Conservation (phyloP, 2,888 invertebrate species). For the Troides helena region DNA sequence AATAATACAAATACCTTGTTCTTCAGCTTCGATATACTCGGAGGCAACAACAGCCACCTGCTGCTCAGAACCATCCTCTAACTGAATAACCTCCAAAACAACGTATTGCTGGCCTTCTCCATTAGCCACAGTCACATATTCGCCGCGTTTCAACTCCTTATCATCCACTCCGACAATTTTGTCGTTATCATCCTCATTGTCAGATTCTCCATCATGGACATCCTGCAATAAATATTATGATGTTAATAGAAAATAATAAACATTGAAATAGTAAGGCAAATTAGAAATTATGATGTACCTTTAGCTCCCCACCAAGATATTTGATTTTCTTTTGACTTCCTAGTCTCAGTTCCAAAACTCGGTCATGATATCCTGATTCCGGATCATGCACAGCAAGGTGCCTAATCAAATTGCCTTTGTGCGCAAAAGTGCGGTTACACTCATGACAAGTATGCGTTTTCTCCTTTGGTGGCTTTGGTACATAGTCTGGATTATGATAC, state of each 20-base stretch:
- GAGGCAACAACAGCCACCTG: constrained; percentile 79
- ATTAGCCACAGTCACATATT: constrained; percentile 59
- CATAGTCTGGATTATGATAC: constrained; percentile 94
- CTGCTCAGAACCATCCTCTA: constrained; percentile 84
- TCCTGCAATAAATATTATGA: constrained; percentile 1
- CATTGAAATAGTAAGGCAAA: background rate
- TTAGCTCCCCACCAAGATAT: constrained; percentile 71
- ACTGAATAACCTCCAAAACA: constrained; percentile 92
- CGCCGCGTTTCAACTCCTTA: constrained; percentile 54
- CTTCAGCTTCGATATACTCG: constrained; percentile 55
- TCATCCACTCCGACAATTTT: constrained; percentile 44
- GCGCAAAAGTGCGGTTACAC: constrained; percentile 86
- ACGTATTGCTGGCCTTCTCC: constrained; percentile 89
- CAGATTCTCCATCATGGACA: constrained; percentile 41
- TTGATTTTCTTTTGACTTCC: constrained; percentile 89
- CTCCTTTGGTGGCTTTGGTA: constrained; percentile 92
- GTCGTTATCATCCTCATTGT: constrained; percentile 47
- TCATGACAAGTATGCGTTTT: constrained; percentile 94
- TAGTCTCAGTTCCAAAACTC: constrained; percentile 87
- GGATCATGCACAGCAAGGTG: constrained; percentile 96
- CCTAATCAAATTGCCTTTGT: constrained; percentile 94
- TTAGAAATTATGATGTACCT: constrained; percentile 45
- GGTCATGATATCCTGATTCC: constrained; percentile 86
- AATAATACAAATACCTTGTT: constrained; percentile 38
- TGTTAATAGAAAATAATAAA: background rate